Evolutionary conservation across 2,888 invertebrate genomes (phyloP).

Genomic region (Ormyrus thymus): DNA sequence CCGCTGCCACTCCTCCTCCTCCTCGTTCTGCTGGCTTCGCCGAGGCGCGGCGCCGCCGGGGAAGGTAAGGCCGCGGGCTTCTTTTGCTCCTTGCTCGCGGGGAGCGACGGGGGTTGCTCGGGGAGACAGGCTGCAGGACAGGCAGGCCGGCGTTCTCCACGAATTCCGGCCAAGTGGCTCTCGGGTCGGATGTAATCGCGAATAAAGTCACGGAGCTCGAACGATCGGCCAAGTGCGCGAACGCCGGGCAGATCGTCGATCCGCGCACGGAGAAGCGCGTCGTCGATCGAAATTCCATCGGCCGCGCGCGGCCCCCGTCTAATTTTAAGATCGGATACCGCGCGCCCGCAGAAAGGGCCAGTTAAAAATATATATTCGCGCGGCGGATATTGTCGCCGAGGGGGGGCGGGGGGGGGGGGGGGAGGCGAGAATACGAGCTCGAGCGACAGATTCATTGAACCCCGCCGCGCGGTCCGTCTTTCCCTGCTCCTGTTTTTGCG

Average conservation of each 20-base stretch:
- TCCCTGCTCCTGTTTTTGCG: neutral
- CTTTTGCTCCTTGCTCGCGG: too few relatives aligned
- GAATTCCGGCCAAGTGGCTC: neutral
- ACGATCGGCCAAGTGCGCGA: neutral
- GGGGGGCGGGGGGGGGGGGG: neutral
- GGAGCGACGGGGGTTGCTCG: too few relatives aligned
- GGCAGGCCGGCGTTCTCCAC: too few relatives aligned
- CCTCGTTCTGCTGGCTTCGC: neutral
- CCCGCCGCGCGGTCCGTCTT: slow-evolving; percentile 47
- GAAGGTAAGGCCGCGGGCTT: too few relatives aligned
- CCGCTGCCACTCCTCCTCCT: neutral
- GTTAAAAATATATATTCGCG: slow-evolving; percentile 61
- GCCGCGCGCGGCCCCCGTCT: neutral
- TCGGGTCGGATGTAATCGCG: neutral
- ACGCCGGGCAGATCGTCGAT: neutral
- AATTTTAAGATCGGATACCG: slow-evolving; percentile 4
- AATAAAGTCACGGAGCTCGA: neutral
- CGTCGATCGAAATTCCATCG: neutral
- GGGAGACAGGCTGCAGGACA: too few relatives aligned
- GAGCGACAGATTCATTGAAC: slow-evolving; percentile 65
- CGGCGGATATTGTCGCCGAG: slow-evolving; percentile 56
- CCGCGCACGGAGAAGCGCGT: slow-evolving; percentile 13
- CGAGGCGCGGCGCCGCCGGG: too few relatives aligned
- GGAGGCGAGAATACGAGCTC: slow-evolving; percentile 58
- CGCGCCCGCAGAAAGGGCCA: neutral